Evolutionary conservation across 2,888 invertebrate genomes (phyloP).

Genomic region (Ophion obscuratus): DNA sequence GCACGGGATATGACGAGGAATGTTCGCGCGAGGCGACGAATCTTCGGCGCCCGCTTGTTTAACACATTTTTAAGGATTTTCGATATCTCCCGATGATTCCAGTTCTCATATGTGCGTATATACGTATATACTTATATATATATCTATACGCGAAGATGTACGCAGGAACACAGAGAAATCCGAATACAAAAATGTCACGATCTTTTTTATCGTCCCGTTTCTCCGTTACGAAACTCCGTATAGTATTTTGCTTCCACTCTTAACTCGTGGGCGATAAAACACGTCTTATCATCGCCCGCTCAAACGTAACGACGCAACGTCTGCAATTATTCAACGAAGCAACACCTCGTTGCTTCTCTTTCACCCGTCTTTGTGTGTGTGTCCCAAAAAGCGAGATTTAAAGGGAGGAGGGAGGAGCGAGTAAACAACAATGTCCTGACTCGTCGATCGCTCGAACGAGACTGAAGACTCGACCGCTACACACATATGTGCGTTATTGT

Average conservation of each 20-base stretch:
- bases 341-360: background rate
- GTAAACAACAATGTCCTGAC: background rate
- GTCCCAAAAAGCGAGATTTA: background rate
- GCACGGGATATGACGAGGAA: background rate
- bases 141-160: too few relatives aligned
- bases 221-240: background rate
- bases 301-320: too few relatives aligned
- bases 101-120: too few relatives aligned
- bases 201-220: too few relatives aligned
- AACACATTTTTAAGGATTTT: background rate
- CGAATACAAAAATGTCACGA: too few relatives aligned
- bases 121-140: too few relatives aligned
- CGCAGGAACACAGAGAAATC: too few relatives aligned
- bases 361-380: background rate
- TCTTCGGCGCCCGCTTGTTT: background rate
- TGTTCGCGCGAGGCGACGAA: background rate
- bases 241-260: background rate
- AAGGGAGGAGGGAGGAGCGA: background rate
- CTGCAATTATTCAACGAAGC: background rate
- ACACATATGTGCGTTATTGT: background rate
- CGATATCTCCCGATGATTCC: background rate
- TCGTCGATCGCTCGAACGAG: constrained; percentile 1
- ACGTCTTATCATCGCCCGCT: too few relatives aligned
- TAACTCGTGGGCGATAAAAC: background rate
- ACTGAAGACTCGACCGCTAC: background rate